Evolutionary conservation across 35 echinoderm and acorn worm species (phyloP), one percentile per base, ranked within the genome.

Genomic region (Ptychodera flava): DNA sequence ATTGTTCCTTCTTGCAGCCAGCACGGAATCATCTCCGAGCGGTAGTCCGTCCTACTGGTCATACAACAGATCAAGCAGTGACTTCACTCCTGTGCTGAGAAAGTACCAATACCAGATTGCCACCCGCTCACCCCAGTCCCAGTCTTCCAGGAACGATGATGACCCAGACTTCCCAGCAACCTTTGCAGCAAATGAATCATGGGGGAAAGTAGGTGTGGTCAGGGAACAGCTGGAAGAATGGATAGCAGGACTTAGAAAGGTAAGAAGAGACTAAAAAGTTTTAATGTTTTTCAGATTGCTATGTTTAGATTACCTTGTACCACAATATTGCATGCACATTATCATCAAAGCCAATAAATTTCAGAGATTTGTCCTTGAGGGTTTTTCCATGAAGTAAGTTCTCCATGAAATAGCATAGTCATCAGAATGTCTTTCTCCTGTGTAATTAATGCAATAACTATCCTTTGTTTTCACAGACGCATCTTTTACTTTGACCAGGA

Each of bases 91-190:
- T 27, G 80, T 98, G 22, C 64, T 98, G 35, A 81, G 95, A n/a
- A 92, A 91, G 75, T 93, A 93, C 78, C 95, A 98, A 78, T 98
- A 98, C 90, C 95, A 98, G 90, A 52, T 98, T 53, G 92, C 95
- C 27, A 98, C 90, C 35, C 80, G 95, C 14, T 98, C 95, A 28
- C 95, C 95, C 0, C 95, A 98, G 88, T 98, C 95, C 0, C 93
- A 92, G 28, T 91, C 92, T 1, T 77, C 89, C 28, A 80, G 93
- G 32, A 90, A 90, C 22, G 82, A 83, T 29, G 95, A 98, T 78
- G 95, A 98, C 88, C 95, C 91, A 0, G 95, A 98, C 45, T 98
- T 90, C 85, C 95, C 95, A 1, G 90, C 95, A 16, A 98, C 93
- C 6, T 98, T 90, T 80, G 86, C 87, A 32, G 95, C 95, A 28